Evolutionary conservation across 2,797 vertebrate species (phyloP), one percentile per base, ranked within the genome.

Genomic region (Chlorospingus semifuscus): DNA sequence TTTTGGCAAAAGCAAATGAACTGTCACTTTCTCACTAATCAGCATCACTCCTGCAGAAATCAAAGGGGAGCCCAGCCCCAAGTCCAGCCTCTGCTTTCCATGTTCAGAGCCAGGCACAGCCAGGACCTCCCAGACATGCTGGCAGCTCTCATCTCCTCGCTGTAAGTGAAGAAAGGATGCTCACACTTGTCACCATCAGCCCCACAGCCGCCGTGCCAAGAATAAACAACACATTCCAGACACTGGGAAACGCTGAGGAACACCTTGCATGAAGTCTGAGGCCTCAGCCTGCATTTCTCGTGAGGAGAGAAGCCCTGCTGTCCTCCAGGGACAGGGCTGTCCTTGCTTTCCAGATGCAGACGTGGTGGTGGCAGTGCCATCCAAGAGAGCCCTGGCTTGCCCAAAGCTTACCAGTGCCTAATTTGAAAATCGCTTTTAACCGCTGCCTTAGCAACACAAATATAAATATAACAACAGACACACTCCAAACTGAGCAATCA

Each of bases 371-470:
- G 78, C 74, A 74, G 16, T 56, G 92, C 88, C 91, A 85, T 37
- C 79, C 85, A n/a, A 42, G 41, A 60, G 37, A 77, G 78, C 37
- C 85, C 92, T 74, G 61, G 86, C 88, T 83, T 16, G 4, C 72
- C 74, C 4, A 4, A 76, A 26, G 68, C 79, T 95, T 80, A 94
- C 88, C 94, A 91, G 37, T 24, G 72, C 88, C 85, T 83, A 88
- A 95, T 95, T 88, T 86, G 59, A 96, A 94, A 94, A 96, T 84
- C 42, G 64, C 61, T 93, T 93, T 94, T 93, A 94, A 94, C 81
- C 34, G 3, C 96, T 85, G 89, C 95, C 94, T 92, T 94, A 96
- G 96, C 93, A 96, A 97, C 96, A 91, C 88, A 93, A 97, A 97
- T 76, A 94, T 41, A 97, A 96, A 96, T 95, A 96, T 68, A 93